Base-by-base conservation (phyloP, 2,797 vertebrate genomes). In the Siniperca obscura region DNA sequence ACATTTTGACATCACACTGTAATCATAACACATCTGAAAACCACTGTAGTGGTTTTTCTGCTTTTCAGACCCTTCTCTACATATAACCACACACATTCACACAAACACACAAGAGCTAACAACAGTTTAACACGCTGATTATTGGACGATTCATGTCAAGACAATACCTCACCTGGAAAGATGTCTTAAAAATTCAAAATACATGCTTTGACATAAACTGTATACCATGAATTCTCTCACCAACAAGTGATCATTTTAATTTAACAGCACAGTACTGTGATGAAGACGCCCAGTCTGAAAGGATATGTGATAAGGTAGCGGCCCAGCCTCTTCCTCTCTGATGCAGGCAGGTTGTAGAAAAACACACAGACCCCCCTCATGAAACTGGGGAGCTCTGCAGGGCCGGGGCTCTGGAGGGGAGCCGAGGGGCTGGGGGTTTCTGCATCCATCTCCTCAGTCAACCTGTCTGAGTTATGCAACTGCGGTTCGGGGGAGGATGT, bases 281-380 rank as follows among this genome's bases (percentile, higher is more conserved):
- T 13, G 3, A 14, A 52, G 34, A 16, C 21, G 0, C 2, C 17
- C 40, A 25, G 50, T 36, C 9, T 59, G 40, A 80, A 92, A 96
- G 95, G 96, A 96, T 96, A 97, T 96, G 96, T 92, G 88, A 96
- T 65, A 13, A 97, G 95, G 87, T 96, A 93, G n/a, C 95, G 96
- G 1, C 89, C 75, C 53, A 96, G 93, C 27, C 76, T 90, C 92
- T 95, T 96, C 89, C 92, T 94, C 67, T 96, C 94, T 0, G 94
- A 90, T 4, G 92, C 94, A 38, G 88, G 71, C 65, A 96, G 77
- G 85, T 96, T 96, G 93, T 94, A 96, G 92, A 97, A 97, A 82
- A 95, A 96, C 44, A 96, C 95, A 19, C 14, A 67, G 64, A 96
- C 94, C 46, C 95, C 96, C 10, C 40, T 87, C 96, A 97, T 96